Base-by-base conservation (phyloP, 2,888 invertebrate genomes). In the Oscheius onirici region DNA sequence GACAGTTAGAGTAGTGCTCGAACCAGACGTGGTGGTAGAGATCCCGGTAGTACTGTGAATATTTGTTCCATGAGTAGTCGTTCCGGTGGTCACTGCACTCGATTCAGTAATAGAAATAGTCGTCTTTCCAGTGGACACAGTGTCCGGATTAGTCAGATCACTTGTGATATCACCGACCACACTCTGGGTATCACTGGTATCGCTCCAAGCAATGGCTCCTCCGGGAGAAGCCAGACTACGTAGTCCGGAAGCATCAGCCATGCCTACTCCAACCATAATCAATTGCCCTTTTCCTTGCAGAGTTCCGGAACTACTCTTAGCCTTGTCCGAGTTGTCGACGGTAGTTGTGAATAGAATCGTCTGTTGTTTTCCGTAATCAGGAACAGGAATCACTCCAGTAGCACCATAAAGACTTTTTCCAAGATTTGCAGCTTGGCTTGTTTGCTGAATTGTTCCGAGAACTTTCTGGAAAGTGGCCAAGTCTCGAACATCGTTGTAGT, bases 281-380 rank as follows among this genome's bases (percentile, higher is more conserved):
- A 71, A 3, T 40, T 55, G 54, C 13, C 66, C 66, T n/a, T 43
- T 15, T 22, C 52, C 11, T 26, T 41, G 46, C 5, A 66, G 24
- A 15, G 13, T 66, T 1, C 17, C 34, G 2, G 66, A 26, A 3
- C 40, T n/a, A 13, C 17, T 22, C 5, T 8, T 22, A 13, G 66
- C 54, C 24, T 54, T 52, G 20, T 20, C 22, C 1, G 54, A 54
- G 34, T 52, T 43, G 34, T 49, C 41, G 13, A 22, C 44, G 6
- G 61, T 69, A 3, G 60, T 60, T 11, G 69, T 60, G 51, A 69
- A 69, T 17, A 69, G 51, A 6, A 69, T 24, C 2, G 44, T 44
- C 24, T 69, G 28, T 28, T 69, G 69, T 26, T 20, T 24, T 17
- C 69, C 69, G 17, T 24, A 69, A 8, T 3, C 34, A 24, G 49